phyloP scores from a whole-genome alignment of 2,113 vertebrate species.

The Acanthochromis polyacanthus region DNA sequence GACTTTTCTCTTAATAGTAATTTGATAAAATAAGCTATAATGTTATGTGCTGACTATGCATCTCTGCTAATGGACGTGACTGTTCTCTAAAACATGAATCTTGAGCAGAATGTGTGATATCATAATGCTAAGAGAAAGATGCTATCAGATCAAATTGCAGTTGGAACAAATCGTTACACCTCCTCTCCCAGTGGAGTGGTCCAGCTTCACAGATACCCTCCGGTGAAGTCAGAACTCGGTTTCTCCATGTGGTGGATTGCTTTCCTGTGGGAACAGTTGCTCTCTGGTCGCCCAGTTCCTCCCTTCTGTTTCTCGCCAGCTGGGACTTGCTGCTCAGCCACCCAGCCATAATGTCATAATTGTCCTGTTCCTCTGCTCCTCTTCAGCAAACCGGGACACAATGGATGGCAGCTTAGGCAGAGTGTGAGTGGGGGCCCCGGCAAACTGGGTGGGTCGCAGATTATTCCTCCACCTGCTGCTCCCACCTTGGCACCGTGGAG shows the following conservation, averaged over 20 bases:
- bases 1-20: too few relatives aligned
- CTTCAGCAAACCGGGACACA: constrained; percentile 61
- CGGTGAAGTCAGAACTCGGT: constrained; percentile 8
- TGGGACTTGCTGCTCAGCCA: constrained; percentile 79
- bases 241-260: constrained; percentile 72
- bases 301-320: constrained; percentile 65
- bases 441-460: constrained; percentile 63
- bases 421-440: constrained; percentile 54
- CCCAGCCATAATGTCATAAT: constrained; percentile 84
- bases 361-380: constrained; percentile 68
- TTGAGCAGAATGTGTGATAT: background rate
- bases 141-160: background rate
- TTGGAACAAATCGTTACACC: constrained; percentile 17
- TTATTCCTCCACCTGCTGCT: constrained; percentile 83
- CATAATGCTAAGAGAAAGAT: background rate
- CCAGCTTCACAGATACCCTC: background rate
- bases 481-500: constrained; percentile 54
- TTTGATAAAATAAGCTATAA: too few relatives aligned
- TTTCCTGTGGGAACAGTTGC: constrained; percentile 76
- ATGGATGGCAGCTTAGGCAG: constrained; percentile 66
- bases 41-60: too few relatives aligned
- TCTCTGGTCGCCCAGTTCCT: constrained; percentile 56
- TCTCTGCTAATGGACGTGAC: background rate
- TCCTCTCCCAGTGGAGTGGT: background rate
- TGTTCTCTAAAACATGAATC: background rate